Conservation (phyloP, 2,888 invertebrate species). For the Pterostichus madidus region DNA sequence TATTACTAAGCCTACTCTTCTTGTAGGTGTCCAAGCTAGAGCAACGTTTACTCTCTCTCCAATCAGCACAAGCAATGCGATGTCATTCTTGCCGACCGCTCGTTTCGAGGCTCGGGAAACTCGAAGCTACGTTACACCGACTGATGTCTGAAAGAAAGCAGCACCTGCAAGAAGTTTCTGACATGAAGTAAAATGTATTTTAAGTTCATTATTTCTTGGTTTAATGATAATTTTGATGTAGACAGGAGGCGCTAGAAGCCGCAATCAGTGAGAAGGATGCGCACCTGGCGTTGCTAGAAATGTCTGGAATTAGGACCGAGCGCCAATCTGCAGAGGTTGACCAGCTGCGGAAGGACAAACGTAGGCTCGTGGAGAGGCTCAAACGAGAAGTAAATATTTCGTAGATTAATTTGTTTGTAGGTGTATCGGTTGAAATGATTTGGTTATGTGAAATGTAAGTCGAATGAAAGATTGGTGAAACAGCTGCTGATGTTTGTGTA, state of each 20-base stretch:
- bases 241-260: constrained; percentile 90
- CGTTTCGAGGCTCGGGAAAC: constrained; percentile 81
- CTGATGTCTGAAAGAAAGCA: constrained; percentile 82
- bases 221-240: constrained; percentile 74
- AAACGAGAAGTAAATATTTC: constrained; percentile 82
- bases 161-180: constrained; percentile 87
- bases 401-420: background rate
- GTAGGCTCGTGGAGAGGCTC: constrained; percentile 85
- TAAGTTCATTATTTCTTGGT: background rate
- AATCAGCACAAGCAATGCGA: constrained; percentile 84
- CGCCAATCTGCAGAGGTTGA: constrained; percentile 84
- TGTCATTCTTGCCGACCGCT: constrained; percentile 85
- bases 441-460: too few species aligned
- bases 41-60: constrained; percentile 84
- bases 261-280: constrained; percentile 94
- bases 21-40: constrained; percentile 85
- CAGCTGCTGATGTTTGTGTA: too few species aligned
- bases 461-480: background rate
- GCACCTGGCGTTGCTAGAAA: constrained; percentile 89
- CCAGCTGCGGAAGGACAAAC: constrained; percentile 84
- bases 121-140: constrained; percentile 82
- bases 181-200: constrained; percentile 84
- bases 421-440: background rate
- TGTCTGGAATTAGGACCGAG: constrained; percentile 84
- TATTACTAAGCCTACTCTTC: background rate